Evolutionary conservation across 2,888 invertebrate genomes (phyloP).

Genomic region (Caenorhabditis sp.): DNA sequence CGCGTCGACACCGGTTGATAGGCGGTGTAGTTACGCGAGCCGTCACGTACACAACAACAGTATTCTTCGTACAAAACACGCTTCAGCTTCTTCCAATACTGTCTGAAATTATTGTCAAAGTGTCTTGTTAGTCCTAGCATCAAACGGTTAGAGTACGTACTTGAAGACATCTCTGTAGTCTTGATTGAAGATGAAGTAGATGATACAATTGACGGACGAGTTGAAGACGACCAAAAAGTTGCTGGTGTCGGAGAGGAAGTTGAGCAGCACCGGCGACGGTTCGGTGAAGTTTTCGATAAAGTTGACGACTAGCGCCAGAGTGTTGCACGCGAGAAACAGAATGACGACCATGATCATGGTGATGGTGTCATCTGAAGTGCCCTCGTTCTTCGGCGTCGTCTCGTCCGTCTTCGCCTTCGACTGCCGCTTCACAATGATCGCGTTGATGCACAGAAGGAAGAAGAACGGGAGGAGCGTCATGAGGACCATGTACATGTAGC

Average conservation of each 20-base stretch:
- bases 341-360: constrained; percentile 79
- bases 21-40: constrained; percentile 27
- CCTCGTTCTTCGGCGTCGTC: constrained; percentile 40
- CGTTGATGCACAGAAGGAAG: constrained; percentile 77
- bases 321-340: constrained; percentile 78
- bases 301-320: constrained; percentile 77
- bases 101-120: constrained; percentile 22
- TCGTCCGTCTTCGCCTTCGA: constrained; percentile 40
- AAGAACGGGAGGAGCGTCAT: constrained; percentile 79
- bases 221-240: constrained; percentile 79
- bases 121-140: too few relatives aligned
- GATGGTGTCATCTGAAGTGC: constrained; percentile 76
- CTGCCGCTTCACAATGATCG: constrained; percentile 76
- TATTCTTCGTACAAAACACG: constrained; percentile 47
- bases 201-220: constrained; percentile 78
- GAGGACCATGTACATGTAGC: constrained; percentile 78
- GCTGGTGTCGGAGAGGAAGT: constrained; percentile 77
- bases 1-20: constrained; percentile 59
- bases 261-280: constrained; percentile 76
- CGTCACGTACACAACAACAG: constrained; percentile 49
- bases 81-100: constrained; percentile 38
- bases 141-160: constrained; percentile 19
- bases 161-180: constrained; percentile 76
- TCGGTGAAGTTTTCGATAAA: constrained; percentile 78
- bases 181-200: constrained; percentile 77